phyloP scores from a whole-genome alignment of 2,797 vertebrate species.

The Karalla daura region DNA sequence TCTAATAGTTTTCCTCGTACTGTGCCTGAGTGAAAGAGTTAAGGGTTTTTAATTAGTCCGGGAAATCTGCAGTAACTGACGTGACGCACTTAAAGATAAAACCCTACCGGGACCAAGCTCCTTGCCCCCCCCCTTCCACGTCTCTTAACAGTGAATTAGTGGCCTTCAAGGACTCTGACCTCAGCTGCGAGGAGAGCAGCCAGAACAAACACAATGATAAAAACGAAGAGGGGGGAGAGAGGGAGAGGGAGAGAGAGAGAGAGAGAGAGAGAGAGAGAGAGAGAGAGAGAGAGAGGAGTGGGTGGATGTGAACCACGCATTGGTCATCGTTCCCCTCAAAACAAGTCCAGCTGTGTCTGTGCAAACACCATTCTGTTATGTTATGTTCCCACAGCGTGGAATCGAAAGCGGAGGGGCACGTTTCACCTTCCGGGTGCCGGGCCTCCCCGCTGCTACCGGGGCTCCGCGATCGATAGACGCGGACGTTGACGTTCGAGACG shows the following conservation, averaged over 20 bases:
- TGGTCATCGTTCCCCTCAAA: background rate
- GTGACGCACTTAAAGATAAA: conserved; percentile 25
- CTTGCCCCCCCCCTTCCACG: background rate
- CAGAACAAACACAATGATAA: background rate
- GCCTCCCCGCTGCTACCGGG: no score
- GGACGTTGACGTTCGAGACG: no score
- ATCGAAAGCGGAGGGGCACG: no score
- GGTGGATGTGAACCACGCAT: background rate
- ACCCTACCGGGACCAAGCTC: background rate
- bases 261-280: no score
- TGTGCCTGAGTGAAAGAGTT: background rate
- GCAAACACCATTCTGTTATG: background rate
- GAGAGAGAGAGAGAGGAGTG: background rate
- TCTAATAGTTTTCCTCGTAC: background rate
- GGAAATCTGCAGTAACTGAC: conserved; percentile 13
- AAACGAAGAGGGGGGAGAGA: no score
- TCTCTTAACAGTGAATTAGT: conserved; percentile 11
- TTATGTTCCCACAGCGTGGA: no score
- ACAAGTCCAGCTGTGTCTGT: background rate
- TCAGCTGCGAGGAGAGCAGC: background rate
- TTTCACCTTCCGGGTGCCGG: no score
- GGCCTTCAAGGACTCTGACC: background rate
- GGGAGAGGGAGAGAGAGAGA: no score
- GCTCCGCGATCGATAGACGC: no score
- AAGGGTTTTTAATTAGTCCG: conserved; percentile 8